A percentile compares a stretch with the other conserved stretches of the same genome.
phyloP scores from a whole-genome alignment of 2,888 invertebrate species.

The Halictus ligatus region DNA sequence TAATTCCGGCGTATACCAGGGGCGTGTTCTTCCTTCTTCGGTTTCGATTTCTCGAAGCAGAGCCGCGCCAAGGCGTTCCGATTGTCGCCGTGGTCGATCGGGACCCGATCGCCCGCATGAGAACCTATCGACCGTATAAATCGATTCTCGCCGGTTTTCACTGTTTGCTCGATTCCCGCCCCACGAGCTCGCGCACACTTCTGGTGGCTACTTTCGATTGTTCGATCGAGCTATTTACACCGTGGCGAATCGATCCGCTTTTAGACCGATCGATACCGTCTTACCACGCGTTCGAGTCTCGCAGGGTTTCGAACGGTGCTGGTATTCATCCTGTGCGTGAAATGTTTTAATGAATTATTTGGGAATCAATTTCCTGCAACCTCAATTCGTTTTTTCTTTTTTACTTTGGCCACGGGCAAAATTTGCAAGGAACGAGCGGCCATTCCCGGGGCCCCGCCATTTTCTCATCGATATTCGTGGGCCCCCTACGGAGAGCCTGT shows the following conservation, averaged over 20 bases:
- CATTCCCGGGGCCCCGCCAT: conserved; percentile 54
- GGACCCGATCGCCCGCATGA: conserved; percentile 5
- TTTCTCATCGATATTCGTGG: conserved; percentile 64
- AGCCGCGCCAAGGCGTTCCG: not conserved
- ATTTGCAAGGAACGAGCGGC: not conserved
- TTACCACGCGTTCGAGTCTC: not conserved
- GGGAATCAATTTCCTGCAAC: too few species aligned
- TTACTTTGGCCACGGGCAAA: too few species aligned
- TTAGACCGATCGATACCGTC: not conserved
- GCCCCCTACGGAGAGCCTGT: conserved; percentile 57
- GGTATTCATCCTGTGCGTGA: too few species aligned
- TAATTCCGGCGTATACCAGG: conserved; percentile 35
- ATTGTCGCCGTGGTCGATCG: conserved; percentile 27
- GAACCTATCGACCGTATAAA: conserved; percentile 9
- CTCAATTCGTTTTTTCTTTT: too few species aligned
- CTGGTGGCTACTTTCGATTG: conserved; percentile 17
- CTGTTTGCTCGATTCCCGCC: conserved; percentile 4
- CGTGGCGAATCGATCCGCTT: not conserved
- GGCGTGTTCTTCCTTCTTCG: conserved; percentile 41
- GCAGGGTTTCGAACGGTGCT: too few species aligned
- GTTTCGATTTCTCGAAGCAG: conserved; percentile 49
- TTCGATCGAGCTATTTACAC: not conserved
- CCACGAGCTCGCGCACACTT: not conserved
- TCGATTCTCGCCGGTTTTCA: conserved; percentile 14
- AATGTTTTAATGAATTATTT: too few species aligned